These are phyloP conservation scores for Cryptocephalus moraei DNA, from an alignment of 2,888 invertebrate species.

Conservation along the genomic window DNA sequence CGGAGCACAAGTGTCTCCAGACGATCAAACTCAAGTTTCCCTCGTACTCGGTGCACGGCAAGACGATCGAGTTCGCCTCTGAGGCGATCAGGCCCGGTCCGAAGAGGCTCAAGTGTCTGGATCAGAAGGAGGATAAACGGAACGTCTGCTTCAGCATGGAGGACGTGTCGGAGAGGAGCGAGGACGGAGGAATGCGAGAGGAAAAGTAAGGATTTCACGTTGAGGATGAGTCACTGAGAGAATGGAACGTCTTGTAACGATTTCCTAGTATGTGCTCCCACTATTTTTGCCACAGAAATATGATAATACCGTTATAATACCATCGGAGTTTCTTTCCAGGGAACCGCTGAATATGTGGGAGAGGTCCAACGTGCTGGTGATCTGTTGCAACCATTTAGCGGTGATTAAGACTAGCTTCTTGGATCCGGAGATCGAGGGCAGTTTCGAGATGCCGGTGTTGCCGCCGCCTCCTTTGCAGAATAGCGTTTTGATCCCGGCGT, in stretches of 20 bases:
- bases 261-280: too few relatives aligned
- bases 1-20: conserved; percentile 47
- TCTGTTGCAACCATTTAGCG: conserved; percentile 47
- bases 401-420: conserved; percentile 31
- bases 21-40: conserved; percentile 47
- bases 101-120: conserved; percentile 15
- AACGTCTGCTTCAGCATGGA: conserved; percentile 10
- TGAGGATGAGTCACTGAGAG: too few relatives aligned
- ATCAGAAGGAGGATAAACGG: conserved; percentile 2
- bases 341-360: conserved; percentile 25
- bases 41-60: conserved; percentile 45
- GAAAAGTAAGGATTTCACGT: too few relatives aligned
- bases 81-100: conserved; percentile 48
- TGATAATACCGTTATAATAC: background rate
- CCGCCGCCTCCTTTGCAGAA: conserved; percentile 36
- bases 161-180: conserved; percentile 12
- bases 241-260: too few relatives aligned
- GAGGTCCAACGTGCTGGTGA: conserved; percentile 39
- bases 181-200: background rate
- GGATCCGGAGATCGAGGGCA: conserved; percentile 19
- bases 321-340: conserved; percentile 9
- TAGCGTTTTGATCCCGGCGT: conserved; percentile 33
- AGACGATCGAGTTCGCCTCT: conserved; percentile 47
- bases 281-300: too few relatives aligned
- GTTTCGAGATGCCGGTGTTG: conserved; percentile 23